A percentile compares a stretch with the other conserved stretches of the same genome.
These are phyloP conservation scores for Eilema griseolum DNA, from an alignment of 2,888 invertebrate species.

Conservation along the genomic window DNA sequence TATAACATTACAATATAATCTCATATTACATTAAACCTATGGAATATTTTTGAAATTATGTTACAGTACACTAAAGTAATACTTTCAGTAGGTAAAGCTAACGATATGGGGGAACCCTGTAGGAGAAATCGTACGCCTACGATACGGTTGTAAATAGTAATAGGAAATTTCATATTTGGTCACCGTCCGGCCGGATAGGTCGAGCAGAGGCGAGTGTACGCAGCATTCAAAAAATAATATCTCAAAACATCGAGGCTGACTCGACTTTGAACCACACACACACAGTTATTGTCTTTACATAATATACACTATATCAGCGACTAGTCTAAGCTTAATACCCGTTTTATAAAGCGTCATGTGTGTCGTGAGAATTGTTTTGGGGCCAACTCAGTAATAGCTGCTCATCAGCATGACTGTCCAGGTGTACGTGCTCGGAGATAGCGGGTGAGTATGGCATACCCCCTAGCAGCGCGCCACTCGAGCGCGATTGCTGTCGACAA, in stretches of 20 bases:
- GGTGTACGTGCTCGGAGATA: conserved; percentile 67
- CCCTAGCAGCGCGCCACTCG: conserved; percentile 81
- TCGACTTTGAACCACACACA: conserved; percentile 74
- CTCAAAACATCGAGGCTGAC: conserved; percentile 67
- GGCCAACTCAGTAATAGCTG: conserved; percentile 87
- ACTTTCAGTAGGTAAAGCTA: conserved; percentile 84
- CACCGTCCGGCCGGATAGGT: conserved; percentile 72
- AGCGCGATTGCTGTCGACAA: conserved; percentile 82
- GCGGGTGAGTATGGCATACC: conserved; percentile 82
- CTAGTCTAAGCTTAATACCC: conserved; percentile 68
- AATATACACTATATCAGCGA: conserved; percentile 60
- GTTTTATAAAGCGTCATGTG: conserved; percentile 79
- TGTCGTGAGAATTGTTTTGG: conserved; percentile 64
- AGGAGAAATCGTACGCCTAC: conserved; percentile 80
- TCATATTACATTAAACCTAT: conserved; percentile 73
- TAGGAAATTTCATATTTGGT: conserved; percentile 79
- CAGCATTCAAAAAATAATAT: conserved; percentile 76
- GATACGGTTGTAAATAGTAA: conserved; percentile 75
- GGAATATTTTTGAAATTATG: conserved; percentile 79
- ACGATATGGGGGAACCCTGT: conserved; percentile 87
- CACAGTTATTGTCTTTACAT: conserved; percentile 77
- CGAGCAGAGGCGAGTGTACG: conserved; percentile 71
- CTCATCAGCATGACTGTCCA: conserved; percentile 77
- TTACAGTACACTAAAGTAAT: conserved; percentile 80
- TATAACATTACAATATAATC: conserved; percentile 58